These are phyloP conservation scores for Galerucella nymphaeae DNA, from an alignment of 2,888 invertebrate genomes.

Conservation along the genomic window DNA sequence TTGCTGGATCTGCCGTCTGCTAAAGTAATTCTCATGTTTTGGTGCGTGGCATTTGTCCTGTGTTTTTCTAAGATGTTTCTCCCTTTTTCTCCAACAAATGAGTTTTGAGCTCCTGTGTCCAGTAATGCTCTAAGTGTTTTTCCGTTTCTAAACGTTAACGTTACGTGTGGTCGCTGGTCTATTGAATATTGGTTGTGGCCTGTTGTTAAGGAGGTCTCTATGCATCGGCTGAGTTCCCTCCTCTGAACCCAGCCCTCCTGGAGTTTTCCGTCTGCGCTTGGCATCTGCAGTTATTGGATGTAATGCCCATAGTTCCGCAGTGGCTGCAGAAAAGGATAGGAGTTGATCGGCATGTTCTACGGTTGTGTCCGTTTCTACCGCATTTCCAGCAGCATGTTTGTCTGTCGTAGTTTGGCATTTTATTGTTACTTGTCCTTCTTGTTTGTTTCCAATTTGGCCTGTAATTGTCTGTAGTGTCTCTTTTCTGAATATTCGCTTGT, in stretches of 20 bases:
- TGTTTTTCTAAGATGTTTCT: no score
- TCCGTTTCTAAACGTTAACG: no score
- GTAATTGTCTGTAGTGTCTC: no score
- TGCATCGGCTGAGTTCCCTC: not conserved
- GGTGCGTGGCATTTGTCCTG: no score
- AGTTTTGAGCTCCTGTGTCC: no score
- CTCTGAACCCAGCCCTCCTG: not conserved
- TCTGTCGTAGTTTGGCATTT: not conserved
- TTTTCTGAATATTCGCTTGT: no score
- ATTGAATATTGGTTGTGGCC: not conserved
- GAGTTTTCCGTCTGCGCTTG: not conserved
- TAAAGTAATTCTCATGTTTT: no score
- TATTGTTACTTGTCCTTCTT: not conserved
- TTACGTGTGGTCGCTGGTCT: not conserved
- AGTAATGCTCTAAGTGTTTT: no score
- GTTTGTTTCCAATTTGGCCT: no score
- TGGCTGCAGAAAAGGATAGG: not conserved
- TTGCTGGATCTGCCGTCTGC: no score
- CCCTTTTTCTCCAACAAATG: no score
- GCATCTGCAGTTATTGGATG: not conserved
- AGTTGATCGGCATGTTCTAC: not conserved
- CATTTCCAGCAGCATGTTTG: not conserved
- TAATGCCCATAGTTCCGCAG: not conserved
- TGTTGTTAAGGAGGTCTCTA: not conserved
- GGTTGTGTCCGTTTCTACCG: not conserved